Base-by-base conservation (phyloP, 2,888 invertebrate species). In the Abrostola tripartita region DNA sequence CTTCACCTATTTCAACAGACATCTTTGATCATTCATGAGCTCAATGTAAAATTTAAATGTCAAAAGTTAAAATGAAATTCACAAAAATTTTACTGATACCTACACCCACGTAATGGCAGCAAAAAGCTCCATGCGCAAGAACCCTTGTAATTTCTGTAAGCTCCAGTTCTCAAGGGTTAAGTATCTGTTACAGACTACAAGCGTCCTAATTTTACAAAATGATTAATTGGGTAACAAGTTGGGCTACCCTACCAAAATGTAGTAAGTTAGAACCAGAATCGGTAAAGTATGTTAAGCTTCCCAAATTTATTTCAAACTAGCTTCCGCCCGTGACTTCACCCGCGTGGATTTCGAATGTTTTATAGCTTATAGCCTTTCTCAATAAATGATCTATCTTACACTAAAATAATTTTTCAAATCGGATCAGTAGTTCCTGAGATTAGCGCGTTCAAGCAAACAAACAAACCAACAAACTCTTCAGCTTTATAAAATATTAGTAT, bases 251-350 rank as follows among this genome's bases (percentile, higher is more conserved):
- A 47, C 44, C 14, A 14, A 47, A 47, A 47, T 47, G 44, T 14
- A 24, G 14, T 14, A 24, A 47, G 44, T 47, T 47, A 47, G 44
- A 24, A 24, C 44, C 44, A 47, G 44, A 14, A 47, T 47, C 44
- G 44, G 14, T 24, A 5, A 47, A 47, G 44, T 47, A 24, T 0
- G 24, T 47, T 47, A 47, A 47, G 44, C 44, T 9, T n/a, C 42
- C 56, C 7, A 71, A 8, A 55, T 51, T 49, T 40, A 40, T 71
- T 71, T 56, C 37, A 56, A 60, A n/a, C n/a, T n/a, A n/a, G n/a
- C n/a, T n/a, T n/a, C n/a, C n/a, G n/a, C n/a, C n/a, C n/a, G n/a
- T n/a, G n/a, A n/a, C n/a, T n/a, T n/a, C n/a, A n/a, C n/a, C n/a
- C n/a, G n/a, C n/a, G n/a, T n/a, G n/a, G n/a, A n/a, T n/a, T n/a